phyloP scores from a whole-genome alignment of 1,140 invertebrate genomes.

The Mamestra configurata region DNA sequence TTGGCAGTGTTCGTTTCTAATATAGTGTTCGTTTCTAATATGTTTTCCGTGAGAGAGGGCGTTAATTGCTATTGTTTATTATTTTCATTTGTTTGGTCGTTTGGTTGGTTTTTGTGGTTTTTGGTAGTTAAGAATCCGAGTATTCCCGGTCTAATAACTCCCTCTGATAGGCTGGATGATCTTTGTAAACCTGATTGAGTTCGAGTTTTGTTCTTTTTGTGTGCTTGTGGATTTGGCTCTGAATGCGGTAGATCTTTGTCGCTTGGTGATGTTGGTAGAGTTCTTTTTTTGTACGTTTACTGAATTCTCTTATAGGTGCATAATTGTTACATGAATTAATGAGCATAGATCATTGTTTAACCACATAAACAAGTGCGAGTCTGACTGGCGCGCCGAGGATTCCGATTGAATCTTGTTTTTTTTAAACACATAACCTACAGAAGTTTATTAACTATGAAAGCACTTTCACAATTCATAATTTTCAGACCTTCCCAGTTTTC shows the following conservation, averaged over 20 bases:
- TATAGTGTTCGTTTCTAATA: conserved; percentile 37
- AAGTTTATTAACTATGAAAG: too few species aligned
- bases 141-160: conserved; percentile 14
- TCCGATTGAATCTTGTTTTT: too few species aligned
- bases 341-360: too few species aligned
- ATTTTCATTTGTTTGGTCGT: not conserved
- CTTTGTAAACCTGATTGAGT: not conserved
- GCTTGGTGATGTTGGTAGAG: conserved; percentile 5
- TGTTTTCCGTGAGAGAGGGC: conserved; percentile 44
- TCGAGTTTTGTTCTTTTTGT: conserved; percentile 17
- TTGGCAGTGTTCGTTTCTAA: too few species aligned
- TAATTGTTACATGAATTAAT: too few species aligned
- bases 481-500: too few species aligned
- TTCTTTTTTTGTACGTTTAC: conserved; percentile 13
- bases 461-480: too few species aligned
- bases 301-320: too few species aligned
- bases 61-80: conserved; percentile 50
- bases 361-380: too few species aligned
- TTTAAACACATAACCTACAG: too few species aligned
- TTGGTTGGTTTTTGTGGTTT: not conserved
- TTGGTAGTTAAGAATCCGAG: not conserved
- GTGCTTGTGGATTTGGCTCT: not conserved
- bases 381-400: too few species aligned
- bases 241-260: not conserved
- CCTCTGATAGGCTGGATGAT: conserved; percentile 3